phyloP scores from a whole-genome alignment of 2,113 vertebrate genomes.

The Athene cunicularia region DNA sequence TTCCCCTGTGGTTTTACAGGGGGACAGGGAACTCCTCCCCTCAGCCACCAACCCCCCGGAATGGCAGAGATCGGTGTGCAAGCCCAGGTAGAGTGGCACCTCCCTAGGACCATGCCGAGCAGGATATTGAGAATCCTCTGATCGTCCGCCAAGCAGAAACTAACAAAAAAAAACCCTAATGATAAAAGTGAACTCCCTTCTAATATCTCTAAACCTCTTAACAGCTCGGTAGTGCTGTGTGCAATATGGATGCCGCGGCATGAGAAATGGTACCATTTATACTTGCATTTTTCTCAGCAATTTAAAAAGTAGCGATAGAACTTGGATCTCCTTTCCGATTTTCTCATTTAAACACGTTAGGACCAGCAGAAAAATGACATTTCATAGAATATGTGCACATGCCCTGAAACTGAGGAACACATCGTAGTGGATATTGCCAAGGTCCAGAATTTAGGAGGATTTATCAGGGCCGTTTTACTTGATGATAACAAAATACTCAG shows the following conservation, averaged over 20 bases:
- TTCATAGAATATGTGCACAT: rapidly evolving
- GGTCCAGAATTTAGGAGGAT: neutral
- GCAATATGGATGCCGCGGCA: neutral
- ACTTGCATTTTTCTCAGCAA: neutral
- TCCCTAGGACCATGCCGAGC: no score
- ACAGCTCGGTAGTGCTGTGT: neutral
- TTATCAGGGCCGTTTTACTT: neutral
- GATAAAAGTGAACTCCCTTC: neutral
- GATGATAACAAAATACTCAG: neutral
- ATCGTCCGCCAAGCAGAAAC: rapidly evolving
- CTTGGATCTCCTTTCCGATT: rapidly evolving
- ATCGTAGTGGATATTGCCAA: rapidly evolving
- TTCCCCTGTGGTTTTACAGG: neutral
- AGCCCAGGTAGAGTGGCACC: neutral
- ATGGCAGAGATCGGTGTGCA: neutral
- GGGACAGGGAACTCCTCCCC: neutral
- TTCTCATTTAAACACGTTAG: neutral
- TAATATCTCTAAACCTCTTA: neutral
- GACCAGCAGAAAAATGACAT: neutral
- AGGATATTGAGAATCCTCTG: neutral
- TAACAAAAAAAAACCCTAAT: no score
- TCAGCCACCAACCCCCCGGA: neutral
- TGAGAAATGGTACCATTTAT: neutral
- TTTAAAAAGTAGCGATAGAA: neutral
- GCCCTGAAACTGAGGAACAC: neutral